Conservation (phyloP, 2,888 invertebrate genomes). For the Cantharis rufa region DNA sequence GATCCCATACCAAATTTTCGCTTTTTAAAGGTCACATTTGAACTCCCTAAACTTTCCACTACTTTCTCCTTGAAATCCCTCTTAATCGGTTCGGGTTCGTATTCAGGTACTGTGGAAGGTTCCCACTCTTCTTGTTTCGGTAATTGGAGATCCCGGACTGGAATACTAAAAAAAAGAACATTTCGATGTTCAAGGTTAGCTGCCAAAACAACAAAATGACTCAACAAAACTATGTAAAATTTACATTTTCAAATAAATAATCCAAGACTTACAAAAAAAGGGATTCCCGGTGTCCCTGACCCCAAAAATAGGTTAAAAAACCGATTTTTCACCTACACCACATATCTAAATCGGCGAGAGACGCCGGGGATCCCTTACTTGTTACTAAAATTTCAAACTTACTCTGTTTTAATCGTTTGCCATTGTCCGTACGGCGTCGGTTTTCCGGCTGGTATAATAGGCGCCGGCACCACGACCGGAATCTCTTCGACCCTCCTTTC, state of each 20-base stretch:
- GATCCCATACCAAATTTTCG: constrained; percentile 63
- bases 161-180: constrained; percentile 22
- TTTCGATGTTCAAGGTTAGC: too few relatives aligned
- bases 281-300: too few relatives aligned
- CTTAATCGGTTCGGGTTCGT: constrained; percentile 58
- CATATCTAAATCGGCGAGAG: too few relatives aligned
- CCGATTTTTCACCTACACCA: too few relatives aligned
- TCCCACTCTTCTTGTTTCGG: constrained; percentile 59
- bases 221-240: too few relatives aligned
- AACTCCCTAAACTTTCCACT: constrained; percentile 58
- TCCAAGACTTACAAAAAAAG: too few relatives aligned
- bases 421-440: constrained; percentile 77
- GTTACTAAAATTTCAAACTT: constrained; percentile 37
- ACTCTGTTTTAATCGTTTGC: constrained; percentile 69
- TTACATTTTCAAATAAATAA: too few relatives aligned
- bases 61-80: constrained; percentile 67
- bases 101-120: constrained; percentile 49
- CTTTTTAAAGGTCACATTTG: constrained; percentile 66
- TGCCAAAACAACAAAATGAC: too few relatives aligned
- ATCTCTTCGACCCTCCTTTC: constrained; percentile 48
- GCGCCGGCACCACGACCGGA: constrained; percentile 53
- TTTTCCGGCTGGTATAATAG: constrained; percentile 65
- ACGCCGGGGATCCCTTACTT: too few relatives aligned
- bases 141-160: constrained; percentile 71
- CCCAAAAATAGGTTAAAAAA: too few relatives aligned